These are phyloP conservation scores for Sipha flava DNA, from an alignment of 1,140 invertebrate genomes.

Conservation along the genomic window DNA sequence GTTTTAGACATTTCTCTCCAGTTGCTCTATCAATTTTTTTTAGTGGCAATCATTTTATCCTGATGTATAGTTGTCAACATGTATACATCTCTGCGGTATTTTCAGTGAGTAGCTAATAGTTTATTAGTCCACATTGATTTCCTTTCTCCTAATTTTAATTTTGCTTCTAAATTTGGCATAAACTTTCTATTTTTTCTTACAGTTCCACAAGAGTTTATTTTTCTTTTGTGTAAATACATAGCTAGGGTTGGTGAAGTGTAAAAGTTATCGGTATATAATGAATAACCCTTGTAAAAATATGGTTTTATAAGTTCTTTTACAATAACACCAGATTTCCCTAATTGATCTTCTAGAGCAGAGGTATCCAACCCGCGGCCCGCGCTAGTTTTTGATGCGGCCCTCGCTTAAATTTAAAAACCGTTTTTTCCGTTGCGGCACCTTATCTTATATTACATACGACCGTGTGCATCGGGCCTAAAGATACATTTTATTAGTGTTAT, in stretches of 20 bases:
- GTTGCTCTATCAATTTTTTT: constrained; percentile 30
- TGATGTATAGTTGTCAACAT: constrained; percentile 41
- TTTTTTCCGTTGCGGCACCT: no score
- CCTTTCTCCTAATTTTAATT: constrained; percentile 39
- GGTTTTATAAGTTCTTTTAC: constrained; percentile 38
- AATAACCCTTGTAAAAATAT: constrained; percentile 39
- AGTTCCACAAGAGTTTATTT: constrained; percentile 39
- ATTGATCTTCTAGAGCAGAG: not conserved
- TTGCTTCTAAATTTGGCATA: constrained; percentile 39
- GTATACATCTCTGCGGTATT: constrained; percentile 39
- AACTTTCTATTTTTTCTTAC: constrained; percentile 37
- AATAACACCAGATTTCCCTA: constrained; percentile 39
- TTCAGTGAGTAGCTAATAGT: constrained; percentile 40
- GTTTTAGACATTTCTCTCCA: constrained; percentile 37
- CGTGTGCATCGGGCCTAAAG: no score
- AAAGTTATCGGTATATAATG: constrained; percentile 40
- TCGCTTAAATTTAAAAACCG: no score
- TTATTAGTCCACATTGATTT: constrained; percentile 35
- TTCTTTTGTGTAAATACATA: constrained; percentile 36
- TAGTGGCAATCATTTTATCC: constrained; percentile 32
- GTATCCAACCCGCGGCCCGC: no score
- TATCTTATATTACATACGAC: no score
- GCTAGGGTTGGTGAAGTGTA: constrained; percentile 39
- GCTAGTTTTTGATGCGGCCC: no score
- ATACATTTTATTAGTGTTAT: no score